phyloP scores from a whole-genome alignment of 2,797 vertebrate genomes.

The Amphiprion clarkii region DNA sequence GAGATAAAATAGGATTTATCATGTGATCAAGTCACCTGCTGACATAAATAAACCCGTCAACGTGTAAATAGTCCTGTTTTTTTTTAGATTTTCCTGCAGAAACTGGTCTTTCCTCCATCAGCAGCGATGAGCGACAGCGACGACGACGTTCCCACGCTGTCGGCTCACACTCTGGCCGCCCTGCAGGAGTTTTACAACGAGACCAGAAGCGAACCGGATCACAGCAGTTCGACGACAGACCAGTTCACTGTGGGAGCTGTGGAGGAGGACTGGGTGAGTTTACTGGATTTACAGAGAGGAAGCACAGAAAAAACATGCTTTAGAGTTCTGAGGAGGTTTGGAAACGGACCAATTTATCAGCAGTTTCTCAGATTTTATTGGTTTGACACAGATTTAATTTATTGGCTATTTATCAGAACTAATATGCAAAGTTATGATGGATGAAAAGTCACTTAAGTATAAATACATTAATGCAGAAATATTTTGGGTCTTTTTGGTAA shows the following conservation, averaged over 20 bases:
- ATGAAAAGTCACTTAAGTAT: too few species aligned
- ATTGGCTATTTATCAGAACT: too few species aligned
- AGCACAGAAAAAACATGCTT: not conserved
- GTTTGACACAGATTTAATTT: too few species aligned
- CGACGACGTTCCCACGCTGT: constrained; percentile 88
- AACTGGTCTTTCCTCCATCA: not conserved
- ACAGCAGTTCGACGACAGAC: not conserved
- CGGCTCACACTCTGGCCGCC: constrained; percentile 89
- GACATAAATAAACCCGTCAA: too few species aligned
- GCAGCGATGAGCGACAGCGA: constrained; percentile 89
- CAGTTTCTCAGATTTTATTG: too few species aligned
- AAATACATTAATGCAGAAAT: too few species aligned
- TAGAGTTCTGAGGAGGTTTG: not conserved
- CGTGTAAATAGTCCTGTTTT: not conserved
- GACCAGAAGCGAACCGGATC: constrained; percentile 66
- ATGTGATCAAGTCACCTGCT: too few species aligned
- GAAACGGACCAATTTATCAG: not conserved
- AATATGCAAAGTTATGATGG: too few species aligned
- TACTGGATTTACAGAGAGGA: not conserved
- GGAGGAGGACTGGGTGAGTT: constrained; percentile 94
- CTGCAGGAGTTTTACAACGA: constrained; percentile 93
- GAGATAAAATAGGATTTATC: too few species aligned
- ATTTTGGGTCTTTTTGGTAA: too few species aligned
- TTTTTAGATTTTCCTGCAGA: not conserved
- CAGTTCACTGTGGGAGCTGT: constrained; percentile 87